Evolutionary conservation across 2,888 invertebrate genomes (phyloP).

Genomic region (Acanthosepion lycidas): DNA sequence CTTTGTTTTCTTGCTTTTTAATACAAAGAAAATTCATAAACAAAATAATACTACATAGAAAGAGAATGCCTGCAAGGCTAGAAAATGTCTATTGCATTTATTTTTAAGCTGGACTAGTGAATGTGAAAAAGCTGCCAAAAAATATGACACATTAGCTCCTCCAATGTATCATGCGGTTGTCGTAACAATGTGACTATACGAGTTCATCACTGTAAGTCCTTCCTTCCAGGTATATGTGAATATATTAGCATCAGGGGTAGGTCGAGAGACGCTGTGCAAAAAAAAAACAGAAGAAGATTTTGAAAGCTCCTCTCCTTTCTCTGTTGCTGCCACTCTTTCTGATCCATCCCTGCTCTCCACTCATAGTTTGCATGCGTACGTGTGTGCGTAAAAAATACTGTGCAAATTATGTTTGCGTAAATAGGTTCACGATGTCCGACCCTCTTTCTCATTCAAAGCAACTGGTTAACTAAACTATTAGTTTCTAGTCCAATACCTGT

Average conservation of each 20-base stretch:
- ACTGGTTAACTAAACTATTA: neutral
- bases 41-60: too few species aligned
- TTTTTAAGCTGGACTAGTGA: neutral
- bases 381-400: neutral
- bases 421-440: neutral
- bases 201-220: neutral
- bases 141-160: neutral
- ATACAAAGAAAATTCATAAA: neutral
- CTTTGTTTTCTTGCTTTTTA: neutral
- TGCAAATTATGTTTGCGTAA: neutral
- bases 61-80: neutral
- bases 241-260: too few species aligned
- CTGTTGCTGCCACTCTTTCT: neutral
- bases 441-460: neutral
- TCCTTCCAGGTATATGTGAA: neutral
- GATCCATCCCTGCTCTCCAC: neutral
- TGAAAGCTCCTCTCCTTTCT: conserved; percentile 33
- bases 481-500: neutral
- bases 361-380: neutral
- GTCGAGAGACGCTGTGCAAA: too few species aligned
- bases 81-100: neutral
- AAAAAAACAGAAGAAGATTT: too few species aligned
- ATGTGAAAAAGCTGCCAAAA: neutral
- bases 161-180: neutral
- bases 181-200: neutral